Evolutionary conservation across 2,113 vertebrate species (phyloP).

Genomic region (Lepidiolamprologus cunningtoni): DNA sequence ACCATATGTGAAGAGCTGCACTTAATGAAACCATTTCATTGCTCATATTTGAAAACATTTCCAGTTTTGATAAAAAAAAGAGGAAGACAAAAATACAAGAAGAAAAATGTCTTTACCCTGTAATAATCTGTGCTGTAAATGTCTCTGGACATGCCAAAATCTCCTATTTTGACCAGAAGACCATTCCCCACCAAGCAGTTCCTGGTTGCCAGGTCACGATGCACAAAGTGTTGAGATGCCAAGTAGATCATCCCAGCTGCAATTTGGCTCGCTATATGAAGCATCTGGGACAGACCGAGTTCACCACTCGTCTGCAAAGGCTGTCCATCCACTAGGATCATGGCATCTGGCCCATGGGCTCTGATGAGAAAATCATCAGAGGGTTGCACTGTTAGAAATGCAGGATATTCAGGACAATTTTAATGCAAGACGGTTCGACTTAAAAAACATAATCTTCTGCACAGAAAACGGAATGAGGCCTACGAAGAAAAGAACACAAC

Average conservation of each 20-base stretch:
- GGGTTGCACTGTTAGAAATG: neutral
- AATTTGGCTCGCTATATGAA: conserved; percentile 95
- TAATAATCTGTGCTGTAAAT: neutral
- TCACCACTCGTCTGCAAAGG: conserved; percentile 89
- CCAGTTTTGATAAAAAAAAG: neutral
- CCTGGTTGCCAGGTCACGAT: neutral
- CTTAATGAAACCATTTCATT: neutral
- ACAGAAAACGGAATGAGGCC: neutral
- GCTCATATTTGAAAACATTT: neutral
- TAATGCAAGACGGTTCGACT: neutral
- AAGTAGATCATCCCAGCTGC: conserved; percentile 95
- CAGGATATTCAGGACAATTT: neutral
- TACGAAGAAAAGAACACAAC: neutral
- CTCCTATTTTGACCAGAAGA: neutral
- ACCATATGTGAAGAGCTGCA: neutral
- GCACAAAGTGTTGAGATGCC: conserved; percentile 76
- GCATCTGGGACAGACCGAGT: conserved; percentile 92
- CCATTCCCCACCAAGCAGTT: neutral
- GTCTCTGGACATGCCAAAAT: neutral
- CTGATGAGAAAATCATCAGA: conserved; percentile 65
- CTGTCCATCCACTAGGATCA: conserved; percentile 96
- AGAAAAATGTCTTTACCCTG: neutral
- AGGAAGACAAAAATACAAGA: neutral
- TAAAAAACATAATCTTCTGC: neutral
- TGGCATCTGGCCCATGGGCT: conserved; percentile 93